These are phyloP conservation scores for Ennomos fuscantarius DNA, from an alignment of 2,888 invertebrate genomes.

Conservation along the genomic window DNA sequence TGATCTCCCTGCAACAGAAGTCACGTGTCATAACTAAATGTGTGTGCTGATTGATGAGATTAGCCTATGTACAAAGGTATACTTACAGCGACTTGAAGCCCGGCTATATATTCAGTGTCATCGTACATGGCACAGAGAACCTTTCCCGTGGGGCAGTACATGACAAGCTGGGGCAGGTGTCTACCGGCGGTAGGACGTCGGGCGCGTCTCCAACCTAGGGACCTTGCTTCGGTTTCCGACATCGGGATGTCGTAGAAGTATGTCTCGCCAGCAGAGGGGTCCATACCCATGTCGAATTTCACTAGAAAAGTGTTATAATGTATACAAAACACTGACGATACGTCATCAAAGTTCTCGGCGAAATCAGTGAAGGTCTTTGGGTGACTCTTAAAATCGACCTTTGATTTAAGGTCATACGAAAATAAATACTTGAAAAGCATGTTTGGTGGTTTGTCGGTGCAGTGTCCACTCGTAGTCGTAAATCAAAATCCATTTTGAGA, in stretches of 20 bases:
- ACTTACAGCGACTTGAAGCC: constrained; percentile 66
- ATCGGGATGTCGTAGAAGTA: constrained; percentile 46
- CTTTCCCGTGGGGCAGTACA: constrained; percentile 56
- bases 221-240: constrained; percentile 42
- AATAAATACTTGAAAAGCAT: too few species aligned
- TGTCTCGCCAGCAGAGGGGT: constrained; percentile 13
- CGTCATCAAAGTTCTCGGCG: too few species aligned
- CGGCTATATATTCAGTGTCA: constrained; percentile 52
- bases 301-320: constrained; percentile 16
- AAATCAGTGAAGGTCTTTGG: too few species aligned
- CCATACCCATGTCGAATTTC: constrained; percentile 26
- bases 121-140: constrained; percentile 58
- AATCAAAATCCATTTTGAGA: too few species aligned
- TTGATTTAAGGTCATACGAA: too few species aligned
- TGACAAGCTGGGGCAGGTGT: constrained; percentile 44
- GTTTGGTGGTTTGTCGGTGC: too few species aligned
- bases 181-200: constrained; percentile 35
- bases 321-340: too few species aligned
- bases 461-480: too few species aligned
- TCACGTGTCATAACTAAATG: too few species aligned
- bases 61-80: neutral
- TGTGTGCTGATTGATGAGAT: too few species aligned
- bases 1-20: too few species aligned
- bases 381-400: too few species aligned
- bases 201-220: constrained; percentile 45